Evolutionary conservation across 1,140 invertebrate genomes (phyloP).

Genomic region (Aphidius gifuensis): DNA sequence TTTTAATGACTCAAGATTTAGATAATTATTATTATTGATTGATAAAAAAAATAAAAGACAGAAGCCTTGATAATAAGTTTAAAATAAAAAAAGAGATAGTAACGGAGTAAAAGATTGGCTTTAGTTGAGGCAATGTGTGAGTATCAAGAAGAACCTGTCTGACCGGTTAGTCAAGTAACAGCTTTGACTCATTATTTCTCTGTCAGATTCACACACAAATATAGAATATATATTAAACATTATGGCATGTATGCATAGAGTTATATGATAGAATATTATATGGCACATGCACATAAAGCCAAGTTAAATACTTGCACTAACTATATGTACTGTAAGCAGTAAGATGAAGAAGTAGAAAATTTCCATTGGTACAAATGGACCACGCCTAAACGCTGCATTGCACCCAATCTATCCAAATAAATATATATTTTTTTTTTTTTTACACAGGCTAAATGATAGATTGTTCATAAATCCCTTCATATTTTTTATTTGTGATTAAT

Average conservation of each 20-base stretch:
- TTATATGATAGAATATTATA: background rate
- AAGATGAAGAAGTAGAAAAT: no score
- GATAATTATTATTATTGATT: no score
- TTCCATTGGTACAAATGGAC: background rate
- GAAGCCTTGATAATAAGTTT: background rate
- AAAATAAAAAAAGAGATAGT: constrained; percentile 16
- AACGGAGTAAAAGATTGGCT: constrained; percentile 21
- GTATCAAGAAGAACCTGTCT: constrained; percentile 15
- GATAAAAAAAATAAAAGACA: background rate
- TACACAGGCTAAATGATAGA: constrained; percentile 2
- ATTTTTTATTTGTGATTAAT: constrained; percentile 11
- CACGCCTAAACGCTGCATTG: constrained; percentile 12
- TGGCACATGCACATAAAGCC: background rate
- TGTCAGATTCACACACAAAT: constrained; percentile 3
- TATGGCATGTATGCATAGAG: background rate
- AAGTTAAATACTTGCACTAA: background rate
- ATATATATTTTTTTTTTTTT: background rate
- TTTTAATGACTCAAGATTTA: no score
- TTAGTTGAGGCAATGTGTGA: background rate
- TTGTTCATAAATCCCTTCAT: background rate
- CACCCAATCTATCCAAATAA: no score
- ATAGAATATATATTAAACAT: background rate
- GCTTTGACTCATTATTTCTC: constrained; percentile 11
- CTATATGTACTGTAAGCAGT: no score
- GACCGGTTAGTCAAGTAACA: constrained; percentile 24